Evolutionary conservation across 2,797 vertebrate species (phyloP), one percentile per base, ranked within the genome.

Genomic region (Ptychadena robeensis): DNA sequence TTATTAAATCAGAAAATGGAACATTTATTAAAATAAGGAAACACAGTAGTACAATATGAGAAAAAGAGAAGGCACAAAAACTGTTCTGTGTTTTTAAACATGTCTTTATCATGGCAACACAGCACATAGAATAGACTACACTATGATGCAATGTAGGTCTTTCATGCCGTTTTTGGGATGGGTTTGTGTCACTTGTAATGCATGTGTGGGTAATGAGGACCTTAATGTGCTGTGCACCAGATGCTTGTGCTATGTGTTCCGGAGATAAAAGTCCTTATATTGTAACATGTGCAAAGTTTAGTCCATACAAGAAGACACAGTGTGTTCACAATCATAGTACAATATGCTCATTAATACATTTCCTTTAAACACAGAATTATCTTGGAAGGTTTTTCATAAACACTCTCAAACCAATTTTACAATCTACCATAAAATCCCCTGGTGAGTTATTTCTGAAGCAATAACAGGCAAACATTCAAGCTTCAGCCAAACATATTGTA

Each of bases 301-400:
- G 59, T 25, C 64, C 44, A 32, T 38, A 44, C 34, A 77, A 77
- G 61, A 66, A 76, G 28, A 32, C 27, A 76, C 27, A 40, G 73
- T 75, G 59, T 35, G 31, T 74, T 61, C 57, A 74, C 61, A 40
- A 31, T 28, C 30, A 6, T 44, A 25, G 28, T 48, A 66, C 74
- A 77, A 25, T 76, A 37, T 48, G 61, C 64, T 44, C 63, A 77
- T 65, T 76, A 65, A 35, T 65, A 64, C 73, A 76, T 44, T 57
- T 68, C 65, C 44, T 69, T 35, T 37, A 61, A 34, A 59, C 25
- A 3, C 30, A 12, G 30, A 53, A 31, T 68, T 25, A 37, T 79
- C 65, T 79, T 69, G 44, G 44, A 68, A 32, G 30, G 22, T 44
- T 79, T 2, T 4, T 59, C 44, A 63, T 40, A 44, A 37, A 40